These are phyloP conservation scores for Ptychodera flava DNA, from an alignment of 35 echinoderm and acorn worm species.

Conservation along the genomic window DNA sequence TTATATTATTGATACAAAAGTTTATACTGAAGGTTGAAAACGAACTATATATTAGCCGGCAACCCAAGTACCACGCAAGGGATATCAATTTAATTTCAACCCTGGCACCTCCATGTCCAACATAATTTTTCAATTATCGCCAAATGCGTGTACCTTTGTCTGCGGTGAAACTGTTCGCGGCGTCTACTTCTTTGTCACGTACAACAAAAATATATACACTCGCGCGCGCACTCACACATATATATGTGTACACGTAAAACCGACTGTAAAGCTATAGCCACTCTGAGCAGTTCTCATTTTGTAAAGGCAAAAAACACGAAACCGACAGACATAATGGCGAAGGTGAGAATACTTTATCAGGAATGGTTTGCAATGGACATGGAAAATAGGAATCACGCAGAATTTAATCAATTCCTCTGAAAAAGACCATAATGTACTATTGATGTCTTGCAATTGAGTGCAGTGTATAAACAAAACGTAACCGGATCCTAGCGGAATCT, in stretches of 20 bases:
- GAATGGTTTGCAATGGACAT: background rate
- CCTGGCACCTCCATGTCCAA: background rate
- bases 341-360: background rate
- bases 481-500: background rate
- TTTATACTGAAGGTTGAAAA: background rate
- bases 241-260: too few relatives aligned
- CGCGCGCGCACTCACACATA: too few relatives aligned
- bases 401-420: background rate
- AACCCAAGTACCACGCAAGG: background rate
- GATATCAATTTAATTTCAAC: background rate
- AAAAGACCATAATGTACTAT: background rate
- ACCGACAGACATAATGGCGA: background rate
- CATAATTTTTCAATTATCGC: conserved; percentile 2
- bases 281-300: background rate
- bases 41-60: background rate
- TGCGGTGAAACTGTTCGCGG: background rate
- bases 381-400: background rate
- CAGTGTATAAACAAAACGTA: conserved; percentile 1
- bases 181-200: background rate
- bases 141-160: background rate
- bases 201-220: too few relatives aligned
- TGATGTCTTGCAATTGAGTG: background rate
- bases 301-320: background rate
- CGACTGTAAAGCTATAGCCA: background rate
- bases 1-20: conserved; percentile 2